Evolutionary conservation across 2,113 vertebrate genomes (phyloP), one percentile per base, ranked within the genome.

Genomic region (Sorex araneus): DNA sequence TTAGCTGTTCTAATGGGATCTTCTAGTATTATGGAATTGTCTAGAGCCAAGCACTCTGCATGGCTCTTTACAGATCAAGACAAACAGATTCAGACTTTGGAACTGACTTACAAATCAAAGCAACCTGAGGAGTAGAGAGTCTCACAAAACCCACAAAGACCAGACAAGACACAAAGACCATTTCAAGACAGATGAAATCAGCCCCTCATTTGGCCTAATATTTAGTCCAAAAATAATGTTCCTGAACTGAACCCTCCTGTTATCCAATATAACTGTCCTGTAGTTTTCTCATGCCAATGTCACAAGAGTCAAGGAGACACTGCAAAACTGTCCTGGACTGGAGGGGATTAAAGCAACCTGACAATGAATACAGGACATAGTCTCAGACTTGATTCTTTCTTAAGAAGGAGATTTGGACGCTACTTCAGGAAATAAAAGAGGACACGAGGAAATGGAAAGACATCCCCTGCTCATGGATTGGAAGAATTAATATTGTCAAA

Each of bases 11-110:
- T 87, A 64, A 69, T 27, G 81, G n/a, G 25, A 43, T 89, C 8
- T 87, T 32, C 71, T 4, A 50, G 32, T 0, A 67, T 82, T 81
- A 75, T 8, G 83, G 64, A 70, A 82, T 36, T 86, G 79, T 43
- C 60, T 79, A 40, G 57, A 85, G 50, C 25, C 60, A 84, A 25
- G 3, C 11, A 16, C 21, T 83, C 77, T 83, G n/a, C 16, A 82
- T 32, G 74, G 11, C 30, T 92, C 81, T 5, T 47, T 43, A 74
- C 8, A 84, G 23, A 50, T 89, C 91, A 69, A 86, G 70, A 89
- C 64, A 92, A 90, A 54, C 40, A 74, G 45, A 67, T 84, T 57
- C 69, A 89, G 36, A 92, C 45, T 32, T 88, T 30, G 25, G 16
- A 11, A 89, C 40, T 64, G 34, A 30, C 40, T 43, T 32, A 73